phyloP scores from a whole-genome alignment of 2,113 vertebrate species.

The Pycnonotus jocosus region DNA sequence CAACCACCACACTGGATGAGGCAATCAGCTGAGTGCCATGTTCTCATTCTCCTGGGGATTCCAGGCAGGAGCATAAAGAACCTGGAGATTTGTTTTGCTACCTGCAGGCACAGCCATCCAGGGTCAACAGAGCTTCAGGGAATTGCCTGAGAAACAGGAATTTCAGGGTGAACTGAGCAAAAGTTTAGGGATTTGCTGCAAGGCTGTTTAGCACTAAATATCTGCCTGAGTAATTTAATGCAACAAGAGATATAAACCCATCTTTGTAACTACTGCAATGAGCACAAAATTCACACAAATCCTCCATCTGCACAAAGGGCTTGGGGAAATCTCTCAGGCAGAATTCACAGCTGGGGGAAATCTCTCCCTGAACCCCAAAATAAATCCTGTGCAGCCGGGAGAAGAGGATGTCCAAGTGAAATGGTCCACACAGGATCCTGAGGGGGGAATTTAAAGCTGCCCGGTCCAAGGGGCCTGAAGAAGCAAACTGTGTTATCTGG shows the following conservation, averaged over 20 bases:
- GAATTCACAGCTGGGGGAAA: background rate
- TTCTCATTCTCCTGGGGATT: background rate
- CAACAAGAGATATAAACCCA: fast-evolving
- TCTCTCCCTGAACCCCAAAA: background rate
- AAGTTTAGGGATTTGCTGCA: background rate
- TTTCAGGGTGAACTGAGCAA: background rate
- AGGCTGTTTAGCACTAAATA: background rate
- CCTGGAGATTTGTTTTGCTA: background rate
- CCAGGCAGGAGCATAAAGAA: background rate
- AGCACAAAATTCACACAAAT: background rate
- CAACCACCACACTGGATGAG: fast-evolving
- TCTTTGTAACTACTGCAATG: background rate
- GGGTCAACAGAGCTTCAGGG: background rate
- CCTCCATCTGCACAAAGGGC: background rate
- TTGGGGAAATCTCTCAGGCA: fast-evolving
- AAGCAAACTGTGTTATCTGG: background rate
- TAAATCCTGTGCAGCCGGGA: background rate
- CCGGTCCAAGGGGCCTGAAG: background rate
- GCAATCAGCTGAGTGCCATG: background rate
- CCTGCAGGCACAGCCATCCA: background rate
- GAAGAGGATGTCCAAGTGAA: background rate
- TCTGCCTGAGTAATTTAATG: background rate
- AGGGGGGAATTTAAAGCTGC: background rate
- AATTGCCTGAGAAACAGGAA: background rate
- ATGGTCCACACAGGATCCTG: fast-evolving